Conservation (phyloP, 37 sponge, comb jelly and placozoan species). For the Beroe ovata region DNA sequence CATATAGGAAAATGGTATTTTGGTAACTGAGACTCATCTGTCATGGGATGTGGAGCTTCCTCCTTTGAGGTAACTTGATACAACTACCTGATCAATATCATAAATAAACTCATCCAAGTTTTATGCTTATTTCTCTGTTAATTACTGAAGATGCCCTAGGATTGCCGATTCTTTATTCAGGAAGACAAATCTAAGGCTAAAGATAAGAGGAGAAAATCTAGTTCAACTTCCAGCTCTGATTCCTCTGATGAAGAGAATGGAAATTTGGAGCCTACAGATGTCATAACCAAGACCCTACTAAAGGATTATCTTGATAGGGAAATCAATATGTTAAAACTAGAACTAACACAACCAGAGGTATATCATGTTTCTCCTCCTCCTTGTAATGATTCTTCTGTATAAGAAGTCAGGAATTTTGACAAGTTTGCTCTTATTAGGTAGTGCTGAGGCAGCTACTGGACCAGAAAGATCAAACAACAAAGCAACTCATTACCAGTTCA, state of each 20-base stretch:
- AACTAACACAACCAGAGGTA: conserved; percentile 59
- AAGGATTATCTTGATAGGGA: conserved; percentile 51
- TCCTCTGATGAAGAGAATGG: neutral
- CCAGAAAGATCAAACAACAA: conserved; percentile 56
- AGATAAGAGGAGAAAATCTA: neutral
- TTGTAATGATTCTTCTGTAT: too few relatives aligned
- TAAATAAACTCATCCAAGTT: too few relatives aligned
- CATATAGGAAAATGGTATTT: too few relatives aligned
- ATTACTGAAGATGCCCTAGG: neutral
- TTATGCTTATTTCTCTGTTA: too few relatives aligned
- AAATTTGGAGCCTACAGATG: neutral
- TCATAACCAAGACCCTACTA: conserved; percentile 22
- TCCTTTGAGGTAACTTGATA: too few relatives aligned
- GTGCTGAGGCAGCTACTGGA: conserved; percentile 33
- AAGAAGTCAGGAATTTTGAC: too few relatives aligned
- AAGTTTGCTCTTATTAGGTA: too few relatives aligned
- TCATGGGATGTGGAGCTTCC: too few relatives aligned
- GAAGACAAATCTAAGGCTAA: neutral
- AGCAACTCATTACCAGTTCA: neutral
- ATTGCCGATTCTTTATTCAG: too few relatives aligned
- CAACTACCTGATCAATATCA: too few relatives aligned
- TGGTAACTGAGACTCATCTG: too few relatives aligned
- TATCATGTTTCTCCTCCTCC: too few relatives aligned
- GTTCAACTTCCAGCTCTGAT: conserved; percentile 51
- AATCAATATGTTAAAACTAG: conserved; percentile 26